These are phyloP conservation scores for Andricus curvator DNA, from an alignment of 2,888 invertebrate species.

Conservation along the genomic window DNA sequence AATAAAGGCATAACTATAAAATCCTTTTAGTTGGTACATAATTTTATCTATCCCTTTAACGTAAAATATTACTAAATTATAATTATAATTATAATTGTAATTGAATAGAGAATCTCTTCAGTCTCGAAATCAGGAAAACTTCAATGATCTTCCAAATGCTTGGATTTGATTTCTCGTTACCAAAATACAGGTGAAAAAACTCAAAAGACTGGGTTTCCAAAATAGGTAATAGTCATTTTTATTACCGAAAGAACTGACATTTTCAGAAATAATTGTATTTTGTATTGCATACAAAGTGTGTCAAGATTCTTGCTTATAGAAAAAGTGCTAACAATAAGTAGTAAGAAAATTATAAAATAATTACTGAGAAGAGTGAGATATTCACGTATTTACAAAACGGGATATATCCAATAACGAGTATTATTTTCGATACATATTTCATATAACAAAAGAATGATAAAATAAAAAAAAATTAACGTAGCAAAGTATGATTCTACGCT, in stretches of 20 bases:
- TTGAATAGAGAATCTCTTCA: neutral
- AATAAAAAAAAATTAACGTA: neutral
- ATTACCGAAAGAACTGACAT: slow-evolving; percentile 41
- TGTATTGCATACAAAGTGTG: slow-evolving; percentile 25
- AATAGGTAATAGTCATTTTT: slow-evolving; percentile 48
- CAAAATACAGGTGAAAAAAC: neutral
- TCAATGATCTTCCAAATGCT: too few relatives aligned
- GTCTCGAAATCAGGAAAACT: too few relatives aligned
- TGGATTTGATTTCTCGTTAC: too few relatives aligned
- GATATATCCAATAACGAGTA: slow-evolving; percentile 25
- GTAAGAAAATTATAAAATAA: slow-evolving; percentile 1
- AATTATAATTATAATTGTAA: neutral
- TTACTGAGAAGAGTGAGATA: neutral
- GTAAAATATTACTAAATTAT: neutral
- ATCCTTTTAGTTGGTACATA: too few relatives aligned
- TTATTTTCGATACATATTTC: slow-evolving; percentile 11
- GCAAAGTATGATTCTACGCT: slow-evolving; percentile 1
- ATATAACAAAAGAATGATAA: slow-evolving; percentile 18
- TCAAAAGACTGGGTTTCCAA: slow-evolving; percentile 42
- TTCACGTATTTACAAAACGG: neutral
- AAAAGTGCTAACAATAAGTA: neutral
- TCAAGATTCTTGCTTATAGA: neutral
- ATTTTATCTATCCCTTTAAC: neutral
- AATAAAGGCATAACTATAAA: too few relatives aligned
- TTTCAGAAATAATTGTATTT: slow-evolving; percentile 15